These are phyloP conservation scores for Orthosia gracilis DNA, from an alignment of 2,888 invertebrate genomes.

Conservation along the genomic window DNA sequence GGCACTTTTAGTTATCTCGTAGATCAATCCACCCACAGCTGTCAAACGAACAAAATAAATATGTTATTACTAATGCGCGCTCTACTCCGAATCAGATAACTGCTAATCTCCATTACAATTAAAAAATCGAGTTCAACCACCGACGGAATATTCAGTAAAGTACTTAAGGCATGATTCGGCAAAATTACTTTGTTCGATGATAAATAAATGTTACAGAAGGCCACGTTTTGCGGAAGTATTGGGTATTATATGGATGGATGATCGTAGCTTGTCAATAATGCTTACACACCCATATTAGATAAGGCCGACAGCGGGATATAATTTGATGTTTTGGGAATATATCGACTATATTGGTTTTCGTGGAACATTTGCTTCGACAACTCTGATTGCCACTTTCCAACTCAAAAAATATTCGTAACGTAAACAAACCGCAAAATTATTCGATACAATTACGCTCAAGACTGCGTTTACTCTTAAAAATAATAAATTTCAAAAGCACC, in stretches of 20 bases:
- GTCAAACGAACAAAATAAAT: constrained; percentile 90
- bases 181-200: constrained; percentile 65
- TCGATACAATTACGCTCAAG: constrained; percentile 39
- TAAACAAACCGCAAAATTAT: constrained; percentile 28
- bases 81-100: constrained; percentile 87
- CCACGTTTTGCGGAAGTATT: constrained; percentile 71
- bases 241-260: constrained; percentile 69
- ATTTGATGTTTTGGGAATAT: constrained; percentile 33
- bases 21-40: constrained; percentile 88
- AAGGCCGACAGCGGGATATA: constrained; percentile 26
- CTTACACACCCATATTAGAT: constrained; percentile 57
- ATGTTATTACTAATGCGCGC: constrained; percentile 89
- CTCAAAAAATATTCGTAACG: neutral
- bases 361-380: neutral
- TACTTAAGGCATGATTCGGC: constrained; percentile 73
- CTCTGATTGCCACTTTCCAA: neutral
- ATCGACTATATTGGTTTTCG: constrained; percentile 7
- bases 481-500: constrained; percentile 68
- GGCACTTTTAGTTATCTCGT: constrained; percentile 79
- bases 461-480: constrained; percentile 63
- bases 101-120: constrained; percentile 90
- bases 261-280: constrained; percentile 70
- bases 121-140: constrained; percentile 85
- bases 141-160: constrained; percentile 72
- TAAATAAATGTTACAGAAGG: constrained; percentile 69